Evolutionary conservation across 2,113 vertebrate genomes (phyloP), one percentile per base, ranked within the genome.

Genomic region (Rhinopomastus cyanomelas): DNA sequence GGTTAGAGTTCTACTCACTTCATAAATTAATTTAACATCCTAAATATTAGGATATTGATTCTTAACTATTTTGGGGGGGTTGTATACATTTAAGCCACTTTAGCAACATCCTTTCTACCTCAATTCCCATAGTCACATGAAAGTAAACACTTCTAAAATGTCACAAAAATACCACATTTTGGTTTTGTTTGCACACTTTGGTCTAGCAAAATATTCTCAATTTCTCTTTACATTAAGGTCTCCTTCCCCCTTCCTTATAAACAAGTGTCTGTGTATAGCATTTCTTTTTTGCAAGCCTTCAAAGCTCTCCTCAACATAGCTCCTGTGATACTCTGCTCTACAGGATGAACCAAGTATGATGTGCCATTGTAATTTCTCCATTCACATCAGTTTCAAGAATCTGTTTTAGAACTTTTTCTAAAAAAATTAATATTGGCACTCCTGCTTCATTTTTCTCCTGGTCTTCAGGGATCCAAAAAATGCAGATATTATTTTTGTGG

Each of bases 401-500:
- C 7, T 65, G 76, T 88, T 77, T 89, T 56, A 82, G 49, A 52
- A 52, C 9, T 61, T 87, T 37, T 86, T 84, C 53, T 56, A 26
- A 0, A 2, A 4, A 49, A 93, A 66, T 61, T 94, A 86, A 86
- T 91, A 75, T 90, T 95, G 93, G 94, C 95, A 94, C 30, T 94
- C 49, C 21, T 73, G 23, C 34, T 90, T 95, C 83, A 88, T 95
- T 96, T 92, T 95, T 95, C 66, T 88, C 26, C 53, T 81, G 19
- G 55, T 93, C 93, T 92, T 88, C 44, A 69, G 94, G 95, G 95
- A 95, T 90, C 67, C 53, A 59, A 95, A 96, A 95, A 90, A 95
- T 92, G 94, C 64, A 95, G 94, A 96, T 96, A 94, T 90, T 93
- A 95, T 96, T 95, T 95, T 95, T 95, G 95, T 92, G 95, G 93